Evolutionary conservation across 2,888 invertebrate species (phyloP).

Genomic region (Cylloceria caligata): DNA sequence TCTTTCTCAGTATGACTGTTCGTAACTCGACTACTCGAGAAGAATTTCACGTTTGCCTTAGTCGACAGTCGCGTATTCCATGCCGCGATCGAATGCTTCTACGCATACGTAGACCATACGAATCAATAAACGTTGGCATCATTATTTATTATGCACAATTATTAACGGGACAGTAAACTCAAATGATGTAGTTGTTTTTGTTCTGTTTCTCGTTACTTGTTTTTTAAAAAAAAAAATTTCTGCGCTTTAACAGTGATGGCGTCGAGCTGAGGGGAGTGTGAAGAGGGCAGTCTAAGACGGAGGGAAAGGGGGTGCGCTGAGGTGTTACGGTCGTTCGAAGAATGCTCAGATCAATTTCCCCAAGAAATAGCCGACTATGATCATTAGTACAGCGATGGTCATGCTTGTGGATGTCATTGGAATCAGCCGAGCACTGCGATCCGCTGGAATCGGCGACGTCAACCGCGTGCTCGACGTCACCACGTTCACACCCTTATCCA

Average conservation of each 20-base stretch:
- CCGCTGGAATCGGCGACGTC: constrained; percentile 74
- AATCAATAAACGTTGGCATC: constrained; percentile 58
- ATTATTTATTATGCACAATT: constrained; percentile 64
- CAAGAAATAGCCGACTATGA: constrained; percentile 81
- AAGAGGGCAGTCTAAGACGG: constrained; percentile 78
- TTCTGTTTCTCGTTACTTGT: constrained; percentile 8
- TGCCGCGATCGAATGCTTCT: constrained; percentile 18
- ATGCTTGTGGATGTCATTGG: constrained; percentile 74
- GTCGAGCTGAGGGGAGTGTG: constrained; percentile 48
- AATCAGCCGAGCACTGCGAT: constrained; percentile 73
- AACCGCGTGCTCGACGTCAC: constrained; percentile 76
- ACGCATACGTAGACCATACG: constrained; percentile 25
- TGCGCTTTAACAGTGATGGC: constrained; percentile 48
- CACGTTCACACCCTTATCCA: constrained; percentile 77
- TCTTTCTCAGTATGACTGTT: neutral
- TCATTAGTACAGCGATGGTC: constrained; percentile 80
- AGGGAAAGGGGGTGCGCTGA: constrained; percentile 75
- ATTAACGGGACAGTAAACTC: constrained; percentile 51
- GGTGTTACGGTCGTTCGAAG: constrained; percentile 74
- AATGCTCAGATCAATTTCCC: constrained; percentile 83
- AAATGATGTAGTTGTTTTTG: constrained; percentile 43
- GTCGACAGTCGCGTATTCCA: neutral
- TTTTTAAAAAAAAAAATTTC: constrained; percentile 15
- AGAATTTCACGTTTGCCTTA: constrained; percentile 9
- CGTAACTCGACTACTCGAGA: neutral